Evolutionary conservation across 2,888 invertebrate species (phyloP).

Genomic region (Lutraria lutraria): DNA sequence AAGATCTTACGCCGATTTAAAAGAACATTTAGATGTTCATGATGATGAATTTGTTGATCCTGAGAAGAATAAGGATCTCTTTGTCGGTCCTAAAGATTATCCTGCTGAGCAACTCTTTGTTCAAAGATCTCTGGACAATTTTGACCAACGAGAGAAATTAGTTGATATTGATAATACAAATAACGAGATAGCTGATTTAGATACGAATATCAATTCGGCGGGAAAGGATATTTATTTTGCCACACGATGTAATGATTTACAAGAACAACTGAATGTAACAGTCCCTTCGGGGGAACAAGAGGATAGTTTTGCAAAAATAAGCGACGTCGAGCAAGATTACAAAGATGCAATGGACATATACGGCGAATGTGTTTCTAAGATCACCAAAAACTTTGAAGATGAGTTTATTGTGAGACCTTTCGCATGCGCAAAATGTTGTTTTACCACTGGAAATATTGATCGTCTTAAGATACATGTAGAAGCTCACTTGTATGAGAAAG

Average conservation of each 20-base stretch:
- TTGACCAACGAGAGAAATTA: not conserved
- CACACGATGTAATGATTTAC: not conserved
- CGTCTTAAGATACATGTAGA: conserved; percentile 32
- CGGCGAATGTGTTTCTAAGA: not conserved
- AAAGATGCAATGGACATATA: conserved; percentile 2
- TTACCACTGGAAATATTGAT: conserved; percentile 22
- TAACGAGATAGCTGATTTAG: not conserved
- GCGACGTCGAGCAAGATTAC: not conserved
- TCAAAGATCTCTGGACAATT: not conserved
- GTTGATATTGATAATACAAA: not conserved
- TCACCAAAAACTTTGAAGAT: not conserved
- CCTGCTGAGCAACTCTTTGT: not conserved
- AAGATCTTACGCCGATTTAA: conserved; percentile 22
- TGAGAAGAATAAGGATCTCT: not conserved
- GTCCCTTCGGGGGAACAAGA: not conserved
- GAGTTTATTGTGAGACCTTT: conserved; percentile 28
- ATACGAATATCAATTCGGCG: not conserved
- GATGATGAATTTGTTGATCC: not conserved
- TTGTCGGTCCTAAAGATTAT: not conserved
- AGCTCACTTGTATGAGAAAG: conserved; percentile 27
- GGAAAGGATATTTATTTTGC: not conserved
- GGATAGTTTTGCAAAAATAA: not conserved
- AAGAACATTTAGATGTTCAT: conserved; percentile 36
- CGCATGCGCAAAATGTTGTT: conserved; percentile 31
- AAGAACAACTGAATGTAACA: not conserved